These are phyloP conservation scores for Trinorchestia longiramus DNA, from an alignment of 1,140 invertebrate genomes.

Conservation along the genomic window DNA sequence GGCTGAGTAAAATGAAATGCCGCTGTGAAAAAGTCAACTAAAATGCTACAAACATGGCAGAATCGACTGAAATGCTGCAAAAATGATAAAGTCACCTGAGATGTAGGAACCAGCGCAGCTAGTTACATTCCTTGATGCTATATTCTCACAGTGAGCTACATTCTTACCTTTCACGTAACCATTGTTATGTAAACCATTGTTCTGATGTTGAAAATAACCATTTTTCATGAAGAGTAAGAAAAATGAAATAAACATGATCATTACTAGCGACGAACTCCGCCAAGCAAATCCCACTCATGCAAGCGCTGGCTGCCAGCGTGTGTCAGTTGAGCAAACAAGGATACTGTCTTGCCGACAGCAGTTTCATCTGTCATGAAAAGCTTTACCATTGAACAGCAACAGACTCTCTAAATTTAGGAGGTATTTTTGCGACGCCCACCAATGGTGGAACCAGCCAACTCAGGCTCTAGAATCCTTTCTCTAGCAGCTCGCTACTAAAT, in stretches of 20 bases:
- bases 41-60: no score
- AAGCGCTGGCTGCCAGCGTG: background rate
- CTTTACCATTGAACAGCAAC: background rate
- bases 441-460: background rate
- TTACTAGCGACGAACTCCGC: background rate
- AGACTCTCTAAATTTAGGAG: background rate
- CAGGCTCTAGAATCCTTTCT: background rate
- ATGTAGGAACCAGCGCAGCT: no score
- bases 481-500: background rate
- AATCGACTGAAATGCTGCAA: no score
- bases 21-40: no score
- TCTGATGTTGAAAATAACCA: no score
- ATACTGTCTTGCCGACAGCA: background rate
- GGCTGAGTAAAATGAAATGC: no score
- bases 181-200: no score
- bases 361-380: conserved; percentile 8
- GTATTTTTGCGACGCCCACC: background rate
- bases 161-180: no score
- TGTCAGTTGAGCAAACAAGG: background rate
- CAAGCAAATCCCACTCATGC: background rate
- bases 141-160: no score
- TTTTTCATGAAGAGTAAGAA: background rate
- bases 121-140: no score
- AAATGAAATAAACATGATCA: background rate
- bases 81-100: no score